A percentile compares a stretch with the other conserved stretches of the same genome.
Evolutionary conservation across 2,797 vertebrate species (phyloP).

Genomic region (Cheirogaleus major): DNA sequence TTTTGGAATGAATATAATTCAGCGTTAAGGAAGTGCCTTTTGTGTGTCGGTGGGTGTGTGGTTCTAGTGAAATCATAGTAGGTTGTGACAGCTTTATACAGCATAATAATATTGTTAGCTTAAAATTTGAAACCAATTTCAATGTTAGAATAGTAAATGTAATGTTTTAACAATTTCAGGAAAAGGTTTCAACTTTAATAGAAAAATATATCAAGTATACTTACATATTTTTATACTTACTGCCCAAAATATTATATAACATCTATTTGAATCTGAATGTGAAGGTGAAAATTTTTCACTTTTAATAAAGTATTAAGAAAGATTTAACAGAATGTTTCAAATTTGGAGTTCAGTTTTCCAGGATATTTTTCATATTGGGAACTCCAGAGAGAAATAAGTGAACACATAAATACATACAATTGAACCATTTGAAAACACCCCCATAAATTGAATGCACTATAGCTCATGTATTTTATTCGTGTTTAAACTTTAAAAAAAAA

Average conservation of each 20-base stretch:
- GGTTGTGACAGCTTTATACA: neutral
- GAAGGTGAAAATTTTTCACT: neutral
- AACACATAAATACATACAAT: neutral
- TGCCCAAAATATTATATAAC: neutral
- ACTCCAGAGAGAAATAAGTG: slow-evolving; percentile 8
- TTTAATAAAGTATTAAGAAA: slow-evolving; percentile 38
- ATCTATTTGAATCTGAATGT: slow-evolving; percentile 6
- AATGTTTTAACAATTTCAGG: slow-evolving; percentile 27
- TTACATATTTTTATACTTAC: slow-evolving; percentile 21
- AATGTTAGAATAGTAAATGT: slow-evolving; percentile 16
- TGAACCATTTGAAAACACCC: neutral
- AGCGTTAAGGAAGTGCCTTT: neutral
- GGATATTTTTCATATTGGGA: slow-evolving; percentile 13
- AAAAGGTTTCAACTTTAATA: slow-evolving; percentile 7
- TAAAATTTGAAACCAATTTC: slow-evolving; percentile 45
- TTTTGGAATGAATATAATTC: slow-evolving; percentile 40
- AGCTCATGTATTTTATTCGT: neutral
- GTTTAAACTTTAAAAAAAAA: neutral
- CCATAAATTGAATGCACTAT: neutral
- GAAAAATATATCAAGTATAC: neutral
- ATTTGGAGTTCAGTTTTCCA: slow-evolving; percentile 29
- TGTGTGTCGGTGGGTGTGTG: neutral
- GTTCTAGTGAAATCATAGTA: neutral
- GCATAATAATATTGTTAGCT: neutral
- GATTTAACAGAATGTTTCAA: neutral